A percentile compares a stretch with the other conserved stretches of the same genome.
phyloP scores from a whole-genome alignment of 2,888 invertebrate species.

The Tryphoninae sp. region DNA sequence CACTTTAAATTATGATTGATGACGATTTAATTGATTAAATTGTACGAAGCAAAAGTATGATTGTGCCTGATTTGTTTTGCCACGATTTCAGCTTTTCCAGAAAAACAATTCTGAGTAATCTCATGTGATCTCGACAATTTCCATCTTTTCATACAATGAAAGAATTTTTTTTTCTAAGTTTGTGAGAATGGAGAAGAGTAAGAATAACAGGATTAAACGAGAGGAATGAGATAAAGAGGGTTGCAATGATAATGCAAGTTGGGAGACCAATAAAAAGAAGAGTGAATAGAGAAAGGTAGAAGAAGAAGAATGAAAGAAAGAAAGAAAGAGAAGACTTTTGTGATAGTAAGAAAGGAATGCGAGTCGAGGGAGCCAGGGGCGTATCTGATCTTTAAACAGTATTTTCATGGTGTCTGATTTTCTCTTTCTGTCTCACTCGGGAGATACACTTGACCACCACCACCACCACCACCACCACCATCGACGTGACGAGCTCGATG shows the following conservation, averaged over 20 bases:
- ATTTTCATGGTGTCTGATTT: constrained; percentile 66
- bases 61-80: background rate
- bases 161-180: constrained; percentile 9
- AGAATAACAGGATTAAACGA: background rate
- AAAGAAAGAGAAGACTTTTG: background rate
- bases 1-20: constrained; percentile 34
- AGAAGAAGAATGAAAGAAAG: background rate
- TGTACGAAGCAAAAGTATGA: background rate
- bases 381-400: constrained; percentile 62
- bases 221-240: constrained; percentile 6
- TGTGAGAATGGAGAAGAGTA: constrained; percentile 10
- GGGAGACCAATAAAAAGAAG: constrained; percentile 17
- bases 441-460: constrained; percentile 50
- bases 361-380: constrained; percentile 33
- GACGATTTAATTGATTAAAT: constrained; percentile 25
- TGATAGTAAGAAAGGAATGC: constrained; percentile 15
- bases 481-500: constrained; percentile 38
- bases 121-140: background rate
- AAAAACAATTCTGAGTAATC: background rate
- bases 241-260: constrained; percentile 8
- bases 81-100: background rate
- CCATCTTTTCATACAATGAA: background rate
- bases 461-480: constrained; percentile 47
- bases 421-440: constrained; percentile 29
- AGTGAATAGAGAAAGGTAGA: constrained; percentile 11